Conservation (phyloP, 2,113 vertebrate genomes). For the Bombycilla garrulus region DNA sequence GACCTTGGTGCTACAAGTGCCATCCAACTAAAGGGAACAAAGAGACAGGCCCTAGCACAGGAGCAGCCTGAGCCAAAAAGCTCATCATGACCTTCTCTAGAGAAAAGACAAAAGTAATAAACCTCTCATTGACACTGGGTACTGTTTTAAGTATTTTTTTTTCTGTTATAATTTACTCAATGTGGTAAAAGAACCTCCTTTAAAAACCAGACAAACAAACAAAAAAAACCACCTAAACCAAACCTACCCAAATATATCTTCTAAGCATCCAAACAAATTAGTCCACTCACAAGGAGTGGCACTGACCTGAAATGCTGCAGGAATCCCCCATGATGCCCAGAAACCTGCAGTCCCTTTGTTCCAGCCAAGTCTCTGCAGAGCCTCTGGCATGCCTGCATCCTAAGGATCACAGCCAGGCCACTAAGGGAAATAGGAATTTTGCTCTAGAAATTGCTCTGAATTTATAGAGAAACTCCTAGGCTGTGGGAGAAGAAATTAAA, state of each 20-base stretch:
- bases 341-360: conserved; percentile 1
- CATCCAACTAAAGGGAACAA: not conserved
- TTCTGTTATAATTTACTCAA: not conserved
- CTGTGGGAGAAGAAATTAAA: not conserved
- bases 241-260: not conserved
- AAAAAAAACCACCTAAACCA: not conserved
- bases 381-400: not conserved
- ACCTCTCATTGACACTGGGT: not conserved
- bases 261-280: not conserved
- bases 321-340: not conserved
- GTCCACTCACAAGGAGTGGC: not conserved
- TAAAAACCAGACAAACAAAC: not conserved
- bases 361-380: not conserved
- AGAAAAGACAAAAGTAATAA: not conserved
- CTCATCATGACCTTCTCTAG: not conserved
- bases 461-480: not conserved
- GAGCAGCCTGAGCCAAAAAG: not conserved
- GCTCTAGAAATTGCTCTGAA: not conserved
- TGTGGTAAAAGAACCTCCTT: not conserved
- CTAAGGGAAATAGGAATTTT: not conserved
- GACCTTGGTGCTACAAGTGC: not conserved
- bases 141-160: not conserved
- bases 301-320: not conserved
- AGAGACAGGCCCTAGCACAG: not conserved
- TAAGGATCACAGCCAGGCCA: not conserved